These are phyloP conservation scores for Heliocidaris erythrogramma DNA, from an alignment of 35 echinoderm and acorn worm genomes.

Conservation along the genomic window DNA sequence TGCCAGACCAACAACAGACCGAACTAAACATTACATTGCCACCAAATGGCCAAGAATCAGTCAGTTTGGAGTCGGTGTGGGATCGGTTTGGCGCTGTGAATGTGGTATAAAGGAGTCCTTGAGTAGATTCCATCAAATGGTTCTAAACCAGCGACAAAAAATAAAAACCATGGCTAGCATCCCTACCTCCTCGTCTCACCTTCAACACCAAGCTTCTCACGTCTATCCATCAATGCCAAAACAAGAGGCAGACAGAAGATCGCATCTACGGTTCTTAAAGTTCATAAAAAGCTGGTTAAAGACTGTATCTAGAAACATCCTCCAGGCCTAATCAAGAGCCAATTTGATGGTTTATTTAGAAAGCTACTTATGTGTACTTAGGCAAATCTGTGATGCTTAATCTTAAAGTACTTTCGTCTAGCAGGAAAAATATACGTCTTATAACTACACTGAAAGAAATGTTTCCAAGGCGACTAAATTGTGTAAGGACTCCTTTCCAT, in stretches of 20 bases:
- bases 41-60: not conserved
- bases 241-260: not conserved
- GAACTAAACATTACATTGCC: too few species aligned
- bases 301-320: not conserved
- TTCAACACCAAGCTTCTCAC: not conserved
- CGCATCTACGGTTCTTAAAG: not conserved
- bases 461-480: not conserved
- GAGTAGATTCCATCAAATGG: not conserved
- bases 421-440: not conserved
- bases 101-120: too few species aligned
- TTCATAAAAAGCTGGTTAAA: not conserved
- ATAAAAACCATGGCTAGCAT: not conserved
- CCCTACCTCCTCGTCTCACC: not conserved
- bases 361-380: not conserved
- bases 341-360: not conserved
- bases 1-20: too few species aligned
- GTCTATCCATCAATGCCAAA: not conserved
- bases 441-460: not conserved
- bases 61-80: not conserved
- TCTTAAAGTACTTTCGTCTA: constrained; percentile 10
- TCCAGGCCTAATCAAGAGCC: not conserved
- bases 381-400: not conserved
- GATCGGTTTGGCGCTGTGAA: too few species aligned
- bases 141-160: not conserved
- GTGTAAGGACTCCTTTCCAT: too few species aligned